Evolutionary conservation across 2,797 vertebrate species (phyloP).

Genomic region (Rhabdophis nuchalis): DNA sequence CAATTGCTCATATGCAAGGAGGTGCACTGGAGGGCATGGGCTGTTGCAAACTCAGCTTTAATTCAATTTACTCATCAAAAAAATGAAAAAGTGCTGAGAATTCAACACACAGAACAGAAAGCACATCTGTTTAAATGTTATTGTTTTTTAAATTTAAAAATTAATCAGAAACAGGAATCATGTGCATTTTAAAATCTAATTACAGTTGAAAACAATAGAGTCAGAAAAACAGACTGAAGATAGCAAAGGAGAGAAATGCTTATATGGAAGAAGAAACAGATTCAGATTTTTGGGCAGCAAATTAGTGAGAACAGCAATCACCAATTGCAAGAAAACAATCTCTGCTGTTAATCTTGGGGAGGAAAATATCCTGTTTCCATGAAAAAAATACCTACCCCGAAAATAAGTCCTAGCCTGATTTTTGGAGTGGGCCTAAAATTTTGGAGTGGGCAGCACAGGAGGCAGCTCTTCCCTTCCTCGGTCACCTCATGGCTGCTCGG

Average conservation of each 20-base stretch:
- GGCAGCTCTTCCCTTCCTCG: too few species aligned
- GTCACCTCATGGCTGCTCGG: too few species aligned
- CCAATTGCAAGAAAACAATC: neutral
- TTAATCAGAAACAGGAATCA: neutral
- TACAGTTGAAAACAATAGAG: neutral
- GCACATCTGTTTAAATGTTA: neutral
- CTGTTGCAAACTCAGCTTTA: constrained; percentile 45
- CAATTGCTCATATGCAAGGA: neutral
- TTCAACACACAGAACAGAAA: neutral
- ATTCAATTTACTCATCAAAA: constrained; percentile 63
- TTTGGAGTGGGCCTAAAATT: too few species aligned
- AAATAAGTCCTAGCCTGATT: too few species aligned
- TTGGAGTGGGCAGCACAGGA: too few species aligned
- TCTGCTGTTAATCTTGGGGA: neutral
- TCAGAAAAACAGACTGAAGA: neutral
- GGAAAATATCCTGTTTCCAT: too few species aligned
- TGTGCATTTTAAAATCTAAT: accelerated
- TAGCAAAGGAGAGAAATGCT: neutral
- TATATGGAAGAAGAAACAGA: neutral
- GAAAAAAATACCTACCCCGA: too few species aligned
- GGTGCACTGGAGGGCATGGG: constrained; percentile 23
- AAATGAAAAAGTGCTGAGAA: constrained; percentile 43
- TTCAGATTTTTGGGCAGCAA: neutral
- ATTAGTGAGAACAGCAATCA: neutral
- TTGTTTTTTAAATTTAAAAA: neutral